Evolutionary conservation across 2,888 invertebrate genomes (phyloP), one percentile per base, ranked within the genome.

Genomic region (Melitaea athalia): DNA sequence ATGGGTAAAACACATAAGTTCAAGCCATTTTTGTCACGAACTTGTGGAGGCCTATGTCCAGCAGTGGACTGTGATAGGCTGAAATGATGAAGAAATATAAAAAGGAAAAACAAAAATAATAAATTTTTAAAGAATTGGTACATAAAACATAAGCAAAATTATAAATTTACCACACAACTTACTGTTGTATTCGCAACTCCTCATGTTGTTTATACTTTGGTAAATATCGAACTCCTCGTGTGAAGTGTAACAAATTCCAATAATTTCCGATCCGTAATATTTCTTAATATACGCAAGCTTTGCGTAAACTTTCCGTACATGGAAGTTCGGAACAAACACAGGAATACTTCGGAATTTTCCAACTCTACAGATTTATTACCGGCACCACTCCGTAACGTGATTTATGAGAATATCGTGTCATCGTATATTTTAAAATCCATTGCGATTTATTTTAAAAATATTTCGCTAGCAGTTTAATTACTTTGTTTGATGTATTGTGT

Each of bases 341-440:
- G 68, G 71, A 71, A 71, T 73, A 69, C 73, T 72, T 74, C 64
- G 67, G 68, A 74, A 72, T 74, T 74, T 77, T 74, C 73, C 70
- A 74, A 76, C 70, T 73, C 73, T 70, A 45, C 73, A 72, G 77
- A 77, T 77, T 77, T 77, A 77, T 77, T 67, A 71, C 75, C 70
- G 72, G 72, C 70, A 68, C 64, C 67, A 62, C 64, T 67, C 62
- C 69, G 64, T 65, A 68, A 68, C 71, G 74, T 74, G 74, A 75
- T 75, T 75, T 76, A 76, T 73, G 74, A 69, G 73, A 67, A 64
- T 69, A 72, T 72, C 72, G 71, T 72, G 72, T 76, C 72, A 71
- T 71, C 64, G 65, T 71, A 68, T 70, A 70, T 70, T 69, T 72
- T 68, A 71, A 69, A 69, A 72, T 69, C 63, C 64, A 59, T 63